These are phyloP conservation scores for Entelurus aequoreus DNA, from an alignment of 2,113 vertebrate genomes.

Conservation along the genomic window DNA sequence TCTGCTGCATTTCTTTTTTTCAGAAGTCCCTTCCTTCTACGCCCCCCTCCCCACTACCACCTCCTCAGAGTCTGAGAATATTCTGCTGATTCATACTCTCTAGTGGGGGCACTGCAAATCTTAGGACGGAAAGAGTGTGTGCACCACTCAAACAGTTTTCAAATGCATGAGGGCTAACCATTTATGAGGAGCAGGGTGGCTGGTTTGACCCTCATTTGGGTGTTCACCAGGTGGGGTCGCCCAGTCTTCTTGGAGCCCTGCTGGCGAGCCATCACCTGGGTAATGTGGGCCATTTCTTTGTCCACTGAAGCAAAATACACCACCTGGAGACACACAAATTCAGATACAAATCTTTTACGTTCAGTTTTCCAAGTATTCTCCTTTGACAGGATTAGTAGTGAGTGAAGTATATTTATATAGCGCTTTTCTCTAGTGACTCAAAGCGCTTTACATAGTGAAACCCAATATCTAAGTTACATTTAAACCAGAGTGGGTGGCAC, in stretches of 20 bases:
- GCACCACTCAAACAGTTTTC: constrained; percentile 5
- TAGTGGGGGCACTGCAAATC: constrained; percentile 13
- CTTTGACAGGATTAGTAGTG: neutral
- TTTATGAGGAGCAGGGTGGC: constrained; percentile 75
- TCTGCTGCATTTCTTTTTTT: constrained; percentile 14
- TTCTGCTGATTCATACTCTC: constrained; percentile 55
- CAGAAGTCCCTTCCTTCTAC: constrained; percentile 16
- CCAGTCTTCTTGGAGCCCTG: constrained; percentile 83
- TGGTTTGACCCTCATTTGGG: constrained; percentile 89
- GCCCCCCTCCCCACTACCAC: constrained; percentile 18
- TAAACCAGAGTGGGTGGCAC: too few species aligned
- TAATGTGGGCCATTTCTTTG: constrained; percentile 74
- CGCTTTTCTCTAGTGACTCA: too few species aligned
- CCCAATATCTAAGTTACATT: too few species aligned
- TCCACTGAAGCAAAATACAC: constrained; percentile 76
- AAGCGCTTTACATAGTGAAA: too few species aligned
- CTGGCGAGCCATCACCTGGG: constrained; percentile 86
- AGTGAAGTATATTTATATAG: too few species aligned
- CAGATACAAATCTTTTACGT: neutral
- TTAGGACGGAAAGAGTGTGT: neutral
- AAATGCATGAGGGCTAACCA: constrained; percentile 61
- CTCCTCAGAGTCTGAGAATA: constrained; percentile 37
- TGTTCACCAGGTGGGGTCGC: constrained; percentile 81
- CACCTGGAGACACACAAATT: constrained; percentile 55
- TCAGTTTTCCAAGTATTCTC: neutral